Evolutionary conservation across 2,113 vertebrate species (phyloP).

Genomic region (Onychostruthus taczanowskii): DNA sequence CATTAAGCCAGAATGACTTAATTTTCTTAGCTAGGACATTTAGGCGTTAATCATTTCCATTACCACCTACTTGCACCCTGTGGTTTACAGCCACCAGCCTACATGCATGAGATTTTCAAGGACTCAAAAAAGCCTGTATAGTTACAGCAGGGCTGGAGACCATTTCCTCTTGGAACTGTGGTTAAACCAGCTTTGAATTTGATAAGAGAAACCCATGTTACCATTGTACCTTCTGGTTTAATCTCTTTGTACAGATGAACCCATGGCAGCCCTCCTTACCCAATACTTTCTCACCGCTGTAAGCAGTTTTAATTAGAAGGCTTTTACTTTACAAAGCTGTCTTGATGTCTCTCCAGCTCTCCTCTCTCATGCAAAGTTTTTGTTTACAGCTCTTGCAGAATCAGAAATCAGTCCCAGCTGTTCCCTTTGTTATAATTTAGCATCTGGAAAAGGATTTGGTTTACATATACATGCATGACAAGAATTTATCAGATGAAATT

Average conservation of each 20-base stretch:
- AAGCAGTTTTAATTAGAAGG: neutral
- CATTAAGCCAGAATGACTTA: neutral
- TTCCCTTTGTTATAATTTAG: neutral
- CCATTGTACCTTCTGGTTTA: neutral
- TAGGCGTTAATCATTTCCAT: neutral
- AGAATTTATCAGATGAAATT: constrained; percentile 1
- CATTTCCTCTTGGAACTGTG: neutral
- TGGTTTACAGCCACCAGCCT: neutral
- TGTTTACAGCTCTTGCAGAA: neutral
- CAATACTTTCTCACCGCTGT: neutral
- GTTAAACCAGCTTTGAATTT: neutral
- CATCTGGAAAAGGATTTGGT: constrained; percentile 3
- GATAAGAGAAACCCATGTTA: neutral
- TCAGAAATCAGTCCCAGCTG: constrained; percentile 13
- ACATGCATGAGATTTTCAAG: neutral
- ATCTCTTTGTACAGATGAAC: neutral
- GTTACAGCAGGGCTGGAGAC: neutral
- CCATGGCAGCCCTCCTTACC: neutral
- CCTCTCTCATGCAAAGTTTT: neutral
- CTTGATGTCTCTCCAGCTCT: neutral
- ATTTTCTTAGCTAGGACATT: neutral
- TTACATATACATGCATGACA: neutral
- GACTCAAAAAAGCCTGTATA: neutral
- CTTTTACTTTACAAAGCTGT: neutral
- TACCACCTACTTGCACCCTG: neutral